Conservation (phyloP, 1,140 invertebrate species). For the Plodia interpunctella region DNA sequence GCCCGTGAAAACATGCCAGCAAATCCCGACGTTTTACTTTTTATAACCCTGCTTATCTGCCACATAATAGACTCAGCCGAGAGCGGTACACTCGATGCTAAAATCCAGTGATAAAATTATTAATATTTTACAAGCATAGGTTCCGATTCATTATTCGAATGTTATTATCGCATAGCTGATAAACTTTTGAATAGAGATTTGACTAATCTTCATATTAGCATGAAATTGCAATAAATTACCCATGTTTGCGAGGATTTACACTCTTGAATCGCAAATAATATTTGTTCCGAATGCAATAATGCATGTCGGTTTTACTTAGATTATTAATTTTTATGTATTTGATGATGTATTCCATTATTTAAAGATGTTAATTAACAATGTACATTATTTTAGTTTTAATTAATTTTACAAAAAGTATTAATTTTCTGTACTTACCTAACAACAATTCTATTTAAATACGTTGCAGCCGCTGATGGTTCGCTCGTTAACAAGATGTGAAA, state of each 20-base stretch:
- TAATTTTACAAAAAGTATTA: too few relatives aligned
- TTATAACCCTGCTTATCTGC: constrained; percentile 40
- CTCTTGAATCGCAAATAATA: neutral
- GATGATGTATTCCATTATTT: too few relatives aligned
- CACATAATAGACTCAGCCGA: constrained; percentile 28
- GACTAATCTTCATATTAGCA: neutral
- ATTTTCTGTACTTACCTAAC: too few relatives aligned
- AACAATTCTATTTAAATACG: too few relatives aligned
- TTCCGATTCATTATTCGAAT: neutral
- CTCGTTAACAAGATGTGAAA: too few relatives aligned
- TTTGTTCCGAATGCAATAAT: neutral
- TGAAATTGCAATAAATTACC: neutral
- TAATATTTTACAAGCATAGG: constrained; percentile 12
- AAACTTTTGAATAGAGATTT: neutral
- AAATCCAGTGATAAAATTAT: constrained; percentile 14
- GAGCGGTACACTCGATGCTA: constrained; percentile 14
- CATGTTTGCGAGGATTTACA: neutral
- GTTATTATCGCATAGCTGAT: neutral
- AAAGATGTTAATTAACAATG: too few relatives aligned
- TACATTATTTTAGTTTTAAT: too few relatives aligned
- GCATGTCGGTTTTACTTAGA: too few relatives aligned
- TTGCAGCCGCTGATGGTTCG: too few relatives aligned
- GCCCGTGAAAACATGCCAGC: constrained; percentile 33
- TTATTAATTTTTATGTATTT: too few relatives aligned
- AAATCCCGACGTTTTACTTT: constrained; percentile 46